Evolutionary conservation across 2,113 vertebrate species (phyloP).

Genomic region (Albula goreensis): DNA sequence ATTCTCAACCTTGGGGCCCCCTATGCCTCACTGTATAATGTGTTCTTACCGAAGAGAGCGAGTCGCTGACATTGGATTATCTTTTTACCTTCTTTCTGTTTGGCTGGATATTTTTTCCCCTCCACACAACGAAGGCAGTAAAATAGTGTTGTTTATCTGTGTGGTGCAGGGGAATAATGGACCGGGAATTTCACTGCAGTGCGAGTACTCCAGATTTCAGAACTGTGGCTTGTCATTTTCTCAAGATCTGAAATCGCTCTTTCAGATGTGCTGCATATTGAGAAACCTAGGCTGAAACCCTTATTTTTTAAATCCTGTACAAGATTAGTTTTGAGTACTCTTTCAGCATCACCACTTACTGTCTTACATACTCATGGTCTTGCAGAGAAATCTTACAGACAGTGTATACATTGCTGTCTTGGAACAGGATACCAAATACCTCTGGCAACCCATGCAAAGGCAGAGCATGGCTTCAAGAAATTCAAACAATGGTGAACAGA

Average conservation of each 20-base stretch:
- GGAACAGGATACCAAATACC: not conserved
- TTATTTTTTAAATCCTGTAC: not conserved
- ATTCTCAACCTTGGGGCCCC: not conserved
- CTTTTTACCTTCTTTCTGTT: not conserved
- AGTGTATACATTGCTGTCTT: not conserved
- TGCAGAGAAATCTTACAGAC: not conserved
- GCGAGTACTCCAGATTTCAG: not conserved
- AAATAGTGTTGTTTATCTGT: not conserved
- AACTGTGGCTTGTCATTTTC: not conserved
- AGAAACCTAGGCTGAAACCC: not conserved
- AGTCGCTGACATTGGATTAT: not conserved
- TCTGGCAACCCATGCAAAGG: not conserved
- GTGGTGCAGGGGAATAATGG: not conserved
- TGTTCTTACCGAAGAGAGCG: not conserved
- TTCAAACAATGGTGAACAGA: not conserved
- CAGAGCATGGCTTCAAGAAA: not conserved
- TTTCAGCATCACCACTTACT: not conserved
- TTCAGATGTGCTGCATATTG: not conserved
- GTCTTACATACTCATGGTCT: not conserved
- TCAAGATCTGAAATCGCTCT: too few relatives aligned
- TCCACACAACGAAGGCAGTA: not conserved
- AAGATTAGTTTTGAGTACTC: not conserved
- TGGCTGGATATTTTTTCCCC: not conserved
- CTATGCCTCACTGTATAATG: not conserved
- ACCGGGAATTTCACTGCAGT: not conserved